Conservation (phyloP, 2,797 vertebrate genomes). For the Enteromius afrohamiltoni region DNA sequence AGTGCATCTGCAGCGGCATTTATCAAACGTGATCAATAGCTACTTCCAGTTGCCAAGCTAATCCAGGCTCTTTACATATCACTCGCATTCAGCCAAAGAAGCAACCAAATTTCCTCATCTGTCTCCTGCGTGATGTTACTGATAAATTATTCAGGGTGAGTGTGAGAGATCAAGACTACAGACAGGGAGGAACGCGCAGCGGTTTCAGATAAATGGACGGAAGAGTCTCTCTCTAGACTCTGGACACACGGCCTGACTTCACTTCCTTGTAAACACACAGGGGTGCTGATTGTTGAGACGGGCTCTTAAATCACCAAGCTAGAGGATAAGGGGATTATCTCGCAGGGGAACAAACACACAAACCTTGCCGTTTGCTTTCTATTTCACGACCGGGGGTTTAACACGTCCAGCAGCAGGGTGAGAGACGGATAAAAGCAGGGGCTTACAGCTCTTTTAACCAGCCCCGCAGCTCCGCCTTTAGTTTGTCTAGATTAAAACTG, state of each 20-base stretch:
- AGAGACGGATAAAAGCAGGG: constrained; percentile 27
- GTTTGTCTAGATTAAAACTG: constrained; percentile 30
- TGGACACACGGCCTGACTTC: constrained; percentile 22
- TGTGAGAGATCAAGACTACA: constrained; percentile 10
- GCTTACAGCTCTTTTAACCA: constrained; percentile 36
- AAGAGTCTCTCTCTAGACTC: constrained; percentile 3
- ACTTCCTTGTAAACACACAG: constrained; percentile 37
- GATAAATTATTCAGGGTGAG: constrained; percentile 45
- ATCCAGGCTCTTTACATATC: background rate
- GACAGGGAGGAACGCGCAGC: background rate
- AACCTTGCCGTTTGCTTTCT: background rate
- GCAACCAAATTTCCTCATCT: constrained; percentile 15
- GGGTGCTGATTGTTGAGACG: constrained; percentile 35
- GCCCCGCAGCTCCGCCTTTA: constrained; percentile 19
- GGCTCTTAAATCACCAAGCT: constrained; percentile 31
- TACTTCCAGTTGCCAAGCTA: background rate
- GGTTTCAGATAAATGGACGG: constrained; percentile 1
- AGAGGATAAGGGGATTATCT: constrained; percentile 53
- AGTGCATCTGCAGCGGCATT: background rate
- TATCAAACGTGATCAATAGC: background rate
- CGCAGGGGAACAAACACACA: constrained; percentile 39
- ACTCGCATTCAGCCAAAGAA: background rate
- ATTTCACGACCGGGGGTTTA: constrained; percentile 22
- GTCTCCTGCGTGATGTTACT: background rate
- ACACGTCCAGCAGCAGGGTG: constrained; percentile 7